phyloP scores from a whole-genome alignment of 2,797 vertebrate genomes.

The Perodicticus potto region DNA sequence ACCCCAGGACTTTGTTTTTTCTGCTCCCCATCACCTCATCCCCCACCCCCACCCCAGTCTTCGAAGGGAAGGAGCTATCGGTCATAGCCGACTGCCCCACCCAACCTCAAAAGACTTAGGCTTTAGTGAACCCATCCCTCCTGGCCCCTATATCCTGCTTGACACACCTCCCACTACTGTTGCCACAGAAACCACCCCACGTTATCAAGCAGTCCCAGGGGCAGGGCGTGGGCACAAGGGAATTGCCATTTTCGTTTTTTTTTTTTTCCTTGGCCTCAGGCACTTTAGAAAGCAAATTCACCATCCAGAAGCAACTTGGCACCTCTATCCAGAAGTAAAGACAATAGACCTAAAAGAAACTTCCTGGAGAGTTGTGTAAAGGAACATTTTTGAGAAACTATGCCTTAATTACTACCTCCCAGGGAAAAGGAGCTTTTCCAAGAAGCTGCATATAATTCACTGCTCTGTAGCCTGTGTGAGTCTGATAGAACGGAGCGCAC shows the following conservation, averaged over 20 bases:
- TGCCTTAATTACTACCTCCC: conserved; percentile 68
- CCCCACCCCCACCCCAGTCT: background rate
- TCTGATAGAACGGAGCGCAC: background rate
- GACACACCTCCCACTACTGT: background rate
- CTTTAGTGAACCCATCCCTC: background rate
- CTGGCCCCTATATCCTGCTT: background rate
- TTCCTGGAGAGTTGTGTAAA: conserved; percentile 62
- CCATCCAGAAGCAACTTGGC: conserved; percentile 46
- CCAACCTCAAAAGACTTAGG: background rate
- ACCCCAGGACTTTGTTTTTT: background rate
- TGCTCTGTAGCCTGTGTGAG: background rate
- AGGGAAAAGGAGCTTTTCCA: conserved; percentile 53
- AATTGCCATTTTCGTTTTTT: conserved; percentile 2
- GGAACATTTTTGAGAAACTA: conserved; percentile 65
- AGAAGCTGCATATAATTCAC: conserved; percentile 34
- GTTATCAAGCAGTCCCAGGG: background rate
- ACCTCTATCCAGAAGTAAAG: conserved; percentile 43
- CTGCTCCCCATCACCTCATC: background rate
- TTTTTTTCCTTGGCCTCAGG: conserved; percentile 12
- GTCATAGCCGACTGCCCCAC: background rate
- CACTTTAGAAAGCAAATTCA: conserved; percentile 54
- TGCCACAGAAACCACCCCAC: conserved; percentile 33
- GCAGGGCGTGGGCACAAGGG: background rate
- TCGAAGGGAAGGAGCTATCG: background rate
- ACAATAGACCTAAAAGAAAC: conserved; percentile 65